These are phyloP conservation scores for Cyprinodon diabolis DNA, from an alignment of 2,797 vertebrate genomes.

Conservation along the genomic window DNA sequence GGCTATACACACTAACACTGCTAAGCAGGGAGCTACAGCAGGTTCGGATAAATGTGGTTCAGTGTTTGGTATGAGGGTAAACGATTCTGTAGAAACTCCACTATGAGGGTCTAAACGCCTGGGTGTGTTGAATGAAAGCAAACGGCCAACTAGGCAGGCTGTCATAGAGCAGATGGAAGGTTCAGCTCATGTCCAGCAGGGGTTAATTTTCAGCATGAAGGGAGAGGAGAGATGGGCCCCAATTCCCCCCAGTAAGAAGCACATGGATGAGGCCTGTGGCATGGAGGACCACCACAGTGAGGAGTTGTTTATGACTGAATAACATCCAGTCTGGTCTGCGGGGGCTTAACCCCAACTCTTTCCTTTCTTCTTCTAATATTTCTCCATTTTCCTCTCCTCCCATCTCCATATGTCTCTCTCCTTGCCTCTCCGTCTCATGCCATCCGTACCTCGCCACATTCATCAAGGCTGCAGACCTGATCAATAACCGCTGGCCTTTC, in stretches of 20 bases:
- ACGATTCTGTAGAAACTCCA: slow-evolving; percentile 58
- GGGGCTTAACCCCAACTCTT: slow-evolving; percentile 18
- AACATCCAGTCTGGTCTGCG: slow-evolving; percentile 20
- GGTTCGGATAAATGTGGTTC: slow-evolving; percentile 36
- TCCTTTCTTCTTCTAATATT: background rate
- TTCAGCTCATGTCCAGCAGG: slow-evolving; percentile 58
- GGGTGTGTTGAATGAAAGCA: slow-evolving; percentile 26
- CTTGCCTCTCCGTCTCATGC: slow-evolving; percentile 36
- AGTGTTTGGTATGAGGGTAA: slow-evolving; percentile 52
- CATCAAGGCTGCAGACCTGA: slow-evolving; percentile 65
- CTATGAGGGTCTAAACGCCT: slow-evolving; percentile 27
- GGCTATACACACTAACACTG: slow-evolving; percentile 46
- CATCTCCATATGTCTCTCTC: slow-evolving; percentile 11
- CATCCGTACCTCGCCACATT: slow-evolving; percentile 55
- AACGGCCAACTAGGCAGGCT: slow-evolving; percentile 65
- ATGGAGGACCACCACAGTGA: slow-evolving; percentile 14
- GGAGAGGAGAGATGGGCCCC: slow-evolving; percentile 42
- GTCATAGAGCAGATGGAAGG: slow-evolving; percentile 50
- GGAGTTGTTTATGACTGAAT: slow-evolving; percentile 24
- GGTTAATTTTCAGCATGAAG: slow-evolving; percentile 66
- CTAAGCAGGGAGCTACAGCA: slow-evolving; percentile 31
- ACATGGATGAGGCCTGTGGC: slow-evolving; percentile 5
- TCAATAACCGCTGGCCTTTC: slow-evolving; percentile 68
- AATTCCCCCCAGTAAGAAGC: slow-evolving; percentile 22
- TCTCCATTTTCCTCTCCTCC: slow-evolving; percentile 1